These are phyloP conservation scores for Montipora sp. DNA, from an alignment of 64 coral and sea anemone genomes.

Conservation along the genomic window DNA sequence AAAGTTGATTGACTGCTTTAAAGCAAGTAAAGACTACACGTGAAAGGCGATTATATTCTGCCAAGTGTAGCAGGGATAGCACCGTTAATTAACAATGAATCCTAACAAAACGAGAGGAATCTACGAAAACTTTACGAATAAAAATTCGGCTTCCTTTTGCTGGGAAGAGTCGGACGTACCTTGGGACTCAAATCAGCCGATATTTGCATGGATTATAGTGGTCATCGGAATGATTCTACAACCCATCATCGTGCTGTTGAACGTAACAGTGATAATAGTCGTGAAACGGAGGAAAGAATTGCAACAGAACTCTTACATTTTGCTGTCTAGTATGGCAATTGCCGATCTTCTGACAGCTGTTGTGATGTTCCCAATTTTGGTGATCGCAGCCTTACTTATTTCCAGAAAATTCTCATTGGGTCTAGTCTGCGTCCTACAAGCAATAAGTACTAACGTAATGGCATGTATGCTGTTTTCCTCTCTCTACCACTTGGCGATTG, in stretches of 20 bases:
- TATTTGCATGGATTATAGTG: background rate
- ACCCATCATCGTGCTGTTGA: background rate
- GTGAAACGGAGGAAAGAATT: background rate
- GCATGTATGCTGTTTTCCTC: background rate
- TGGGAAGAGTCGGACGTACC: too few relatives aligned
- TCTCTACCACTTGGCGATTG: background rate
- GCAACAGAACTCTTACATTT: background rate
- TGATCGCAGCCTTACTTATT: background rate
- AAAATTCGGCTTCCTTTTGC: too few relatives aligned
- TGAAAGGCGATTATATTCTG: too few relatives aligned
- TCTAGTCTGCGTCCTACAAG: background rate
- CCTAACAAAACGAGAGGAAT: too few relatives aligned
- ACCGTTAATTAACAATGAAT: too few relatives aligned
- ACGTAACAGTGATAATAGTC: background rate
- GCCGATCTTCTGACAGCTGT: background rate
- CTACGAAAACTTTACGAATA: too few relatives aligned
- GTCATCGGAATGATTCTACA: too few relatives aligned
- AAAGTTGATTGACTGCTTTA: too few relatives aligned
- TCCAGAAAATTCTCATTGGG: background rate
- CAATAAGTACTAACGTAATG: background rate
- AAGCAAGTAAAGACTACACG: too few relatives aligned
- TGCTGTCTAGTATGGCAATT: slow-evolving; percentile 2
- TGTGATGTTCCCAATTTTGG: background rate
- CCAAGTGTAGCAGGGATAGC: too few relatives aligned
- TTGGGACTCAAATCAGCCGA: background rate